These are phyloP conservation scores for Corydoras maculifer DNA, from an alignment of 2,113 vertebrate genomes.

Conservation along the genomic window DNA sequence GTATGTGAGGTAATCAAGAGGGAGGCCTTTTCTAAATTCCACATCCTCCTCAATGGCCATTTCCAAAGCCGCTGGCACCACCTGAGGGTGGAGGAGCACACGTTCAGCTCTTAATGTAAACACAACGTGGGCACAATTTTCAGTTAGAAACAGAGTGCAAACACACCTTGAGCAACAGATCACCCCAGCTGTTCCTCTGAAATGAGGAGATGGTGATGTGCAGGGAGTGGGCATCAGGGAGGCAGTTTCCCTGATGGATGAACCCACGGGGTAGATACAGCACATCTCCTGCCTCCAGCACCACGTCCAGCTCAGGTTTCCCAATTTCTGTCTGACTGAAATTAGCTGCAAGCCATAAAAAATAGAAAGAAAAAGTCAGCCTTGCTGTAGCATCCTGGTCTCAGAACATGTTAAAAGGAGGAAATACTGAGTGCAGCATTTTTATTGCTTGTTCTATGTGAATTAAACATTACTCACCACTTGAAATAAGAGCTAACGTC, in stretches of 20 bases:
- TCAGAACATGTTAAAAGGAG: neutral
- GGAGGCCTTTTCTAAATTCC: conserved; percentile 84
- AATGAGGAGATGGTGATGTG: conserved; percentile 91
- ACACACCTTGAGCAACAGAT: conserved; percentile 77
- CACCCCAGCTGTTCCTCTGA: conserved; percentile 92
- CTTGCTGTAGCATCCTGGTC: neutral
- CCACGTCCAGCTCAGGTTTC: conserved; percentile 77
- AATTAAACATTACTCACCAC: conserved; percentile 59
- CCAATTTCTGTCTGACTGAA: conserved; percentile 76
- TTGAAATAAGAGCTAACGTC: conserved; percentile 65
- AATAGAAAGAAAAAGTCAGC: neutral
- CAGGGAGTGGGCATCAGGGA: conserved; percentile 78
- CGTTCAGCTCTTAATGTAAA: neutral
- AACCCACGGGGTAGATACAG: conserved; percentile 94
- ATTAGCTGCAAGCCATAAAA: conserved; percentile 63
- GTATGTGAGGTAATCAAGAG: conserved; percentile 80
- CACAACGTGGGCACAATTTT: neutral
- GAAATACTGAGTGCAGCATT: no score
- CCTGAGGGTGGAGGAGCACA: conserved; percentile 35
- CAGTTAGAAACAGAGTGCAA: neutral
- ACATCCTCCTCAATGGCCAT: conserved; percentile 87
- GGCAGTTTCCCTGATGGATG: conserved; percentile 86
- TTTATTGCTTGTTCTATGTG: neutral
- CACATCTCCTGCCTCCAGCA: conserved; percentile 86
- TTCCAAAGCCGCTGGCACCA: conserved; percentile 83